These are phyloP conservation scores for Pogonophryne albipinna DNA, from an alignment of 2,797 vertebrate genomes.

Conservation along the genomic window DNA sequence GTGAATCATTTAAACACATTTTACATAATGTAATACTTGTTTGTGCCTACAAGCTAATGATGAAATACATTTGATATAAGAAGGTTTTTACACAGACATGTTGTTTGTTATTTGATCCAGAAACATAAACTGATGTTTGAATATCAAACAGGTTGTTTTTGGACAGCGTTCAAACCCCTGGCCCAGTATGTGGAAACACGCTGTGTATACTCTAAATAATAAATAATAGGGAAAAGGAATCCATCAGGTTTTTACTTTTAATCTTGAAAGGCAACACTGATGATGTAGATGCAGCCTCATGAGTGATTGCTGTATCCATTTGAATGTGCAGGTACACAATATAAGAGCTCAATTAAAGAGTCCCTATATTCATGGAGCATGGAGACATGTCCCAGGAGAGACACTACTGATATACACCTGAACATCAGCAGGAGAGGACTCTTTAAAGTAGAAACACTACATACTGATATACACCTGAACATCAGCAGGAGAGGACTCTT, in stretches of 20 bases:
- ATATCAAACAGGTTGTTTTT: conserved; percentile 4
- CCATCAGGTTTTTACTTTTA: neutral
- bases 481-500: no score
- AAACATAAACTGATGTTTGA: conserved; percentile 18
- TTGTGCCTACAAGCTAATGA: neutral
- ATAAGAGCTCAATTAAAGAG: neutral
- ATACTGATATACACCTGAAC: no score
- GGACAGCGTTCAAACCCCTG: neutral
- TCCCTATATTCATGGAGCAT: no score
- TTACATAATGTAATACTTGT: neutral
- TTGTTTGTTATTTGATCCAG: conserved; percentile 18
- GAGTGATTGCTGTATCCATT: conserved; percentile 10
- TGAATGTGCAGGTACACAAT: neutral
- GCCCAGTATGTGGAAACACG: neutral
- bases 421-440: no score
- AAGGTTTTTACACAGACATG: neutral
- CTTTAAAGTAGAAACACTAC: no score
- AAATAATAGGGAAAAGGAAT: neutral
- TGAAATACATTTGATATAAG: neutral
- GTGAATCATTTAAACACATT: neutral
- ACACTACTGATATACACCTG: no score
- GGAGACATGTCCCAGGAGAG: no score
- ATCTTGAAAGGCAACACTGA: neutral
- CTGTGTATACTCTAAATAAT: neutral
- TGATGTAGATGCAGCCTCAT: conserved; percentile 3